Evolutionary conservation across 2,113 vertebrate species (phyloP).

Genomic region (Orycteropus afer): DNA sequence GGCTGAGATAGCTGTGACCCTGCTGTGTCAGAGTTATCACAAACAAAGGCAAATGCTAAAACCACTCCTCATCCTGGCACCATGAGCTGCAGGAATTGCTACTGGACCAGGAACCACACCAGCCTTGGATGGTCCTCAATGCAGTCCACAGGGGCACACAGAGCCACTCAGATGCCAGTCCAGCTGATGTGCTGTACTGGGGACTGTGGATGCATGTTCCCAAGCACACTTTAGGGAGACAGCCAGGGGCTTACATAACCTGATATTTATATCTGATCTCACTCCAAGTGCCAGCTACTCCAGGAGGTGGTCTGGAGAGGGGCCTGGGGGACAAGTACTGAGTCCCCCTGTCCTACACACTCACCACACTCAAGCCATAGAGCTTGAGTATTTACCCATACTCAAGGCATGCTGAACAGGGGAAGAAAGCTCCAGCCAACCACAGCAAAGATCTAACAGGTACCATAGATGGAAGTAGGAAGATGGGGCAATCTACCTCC

Average conservation of each 20-base stretch:
- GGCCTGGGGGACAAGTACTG: neutral
- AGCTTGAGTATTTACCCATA: too few species aligned
- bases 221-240: conserved; percentile 67
- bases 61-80: neutral
- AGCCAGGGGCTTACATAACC: conserved; percentile 68
- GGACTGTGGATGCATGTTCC: conserved; percentile 30
- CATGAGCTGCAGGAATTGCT: neutral
- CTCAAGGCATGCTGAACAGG: neutral
- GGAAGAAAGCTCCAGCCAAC: neutral
- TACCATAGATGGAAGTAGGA: neutral
- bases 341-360: neutral
- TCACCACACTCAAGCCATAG: neutral
- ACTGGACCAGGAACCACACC: neutral
- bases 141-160: neutral
- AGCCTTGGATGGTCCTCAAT: neutral
- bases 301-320: neutral
- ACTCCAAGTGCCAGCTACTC: conserved; percentile 6
- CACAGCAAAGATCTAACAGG: neutral
- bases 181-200: neutral
- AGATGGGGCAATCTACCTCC: too few species aligned
- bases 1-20: neutral
- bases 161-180: neutral
- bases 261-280: conserved; percentile 50
- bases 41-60: neutral
- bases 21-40: neutral